Evolutionary conservation across 2,888 invertebrate species (phyloP).

Genomic region (Ennomos erosarius): DNA sequence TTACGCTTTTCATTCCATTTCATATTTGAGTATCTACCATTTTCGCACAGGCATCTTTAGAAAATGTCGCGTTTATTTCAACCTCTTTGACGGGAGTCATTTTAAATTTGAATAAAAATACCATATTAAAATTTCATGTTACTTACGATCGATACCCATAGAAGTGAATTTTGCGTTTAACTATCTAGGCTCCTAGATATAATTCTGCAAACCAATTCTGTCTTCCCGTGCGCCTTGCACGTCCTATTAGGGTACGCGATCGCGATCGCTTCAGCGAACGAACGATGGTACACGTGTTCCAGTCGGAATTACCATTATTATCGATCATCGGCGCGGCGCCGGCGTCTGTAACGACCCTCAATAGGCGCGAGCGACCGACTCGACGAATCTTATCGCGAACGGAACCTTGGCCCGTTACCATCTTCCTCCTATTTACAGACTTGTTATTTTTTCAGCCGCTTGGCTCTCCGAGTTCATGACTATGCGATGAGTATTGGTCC

Average conservation of each 20-base stretch:
- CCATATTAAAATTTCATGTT: constrained; percentile 39
- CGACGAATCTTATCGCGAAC: constrained; percentile 68
- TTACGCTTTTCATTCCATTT: constrained; percentile 27
- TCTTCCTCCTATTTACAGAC: constrained; percentile 58
- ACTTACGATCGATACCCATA: constrained; percentile 34
- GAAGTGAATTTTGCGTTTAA: constrained; percentile 32
- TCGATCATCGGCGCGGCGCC: constrained; percentile 82
- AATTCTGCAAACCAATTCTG: constrained; percentile 59
- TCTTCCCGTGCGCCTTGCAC: constrained; percentile 68
- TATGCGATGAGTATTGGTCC: constrained; percentile 45
- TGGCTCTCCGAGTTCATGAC: constrained; percentile 49
- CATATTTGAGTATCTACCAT: constrained; percentile 27
- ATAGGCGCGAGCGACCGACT: constrained; percentile 72
- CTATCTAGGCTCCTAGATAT: constrained; percentile 22
- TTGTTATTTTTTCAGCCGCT: constrained; percentile 60
- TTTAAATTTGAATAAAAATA: constrained; percentile 37
- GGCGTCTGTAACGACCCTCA: constrained; percentile 78
- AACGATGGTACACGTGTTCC: constrained; percentile 81
- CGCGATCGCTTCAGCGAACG: constrained; percentile 68
- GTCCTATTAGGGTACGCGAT: constrained; percentile 77
- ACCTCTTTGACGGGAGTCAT: background rate
- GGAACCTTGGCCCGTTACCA: constrained; percentile 62
- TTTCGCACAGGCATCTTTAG: background rate
- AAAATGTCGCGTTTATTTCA: background rate
- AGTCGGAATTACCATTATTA: constrained; percentile 83